Evolutionary conservation across 2,888 invertebrate genomes (phyloP).

Genomic region (Lasioglossum vierecki): DNA sequence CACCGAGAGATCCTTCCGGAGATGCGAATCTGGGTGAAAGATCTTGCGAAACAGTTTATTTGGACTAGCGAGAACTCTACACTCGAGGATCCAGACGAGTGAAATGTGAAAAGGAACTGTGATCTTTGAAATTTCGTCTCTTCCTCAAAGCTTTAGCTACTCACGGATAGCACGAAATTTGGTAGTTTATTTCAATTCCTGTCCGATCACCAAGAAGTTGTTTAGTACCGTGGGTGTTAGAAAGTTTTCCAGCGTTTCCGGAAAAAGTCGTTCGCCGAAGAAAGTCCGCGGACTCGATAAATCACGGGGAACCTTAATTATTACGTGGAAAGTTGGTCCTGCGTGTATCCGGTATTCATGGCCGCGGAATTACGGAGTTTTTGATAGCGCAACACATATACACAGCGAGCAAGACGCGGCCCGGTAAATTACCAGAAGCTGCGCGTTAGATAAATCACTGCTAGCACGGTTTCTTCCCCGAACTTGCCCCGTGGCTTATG

Average conservation of each 20-base stretch:
- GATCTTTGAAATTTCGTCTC: neutral
- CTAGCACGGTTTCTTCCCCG: slow-evolving; percentile 11
- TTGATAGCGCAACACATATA: slow-evolving; percentile 24
- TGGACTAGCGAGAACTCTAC: neutral
- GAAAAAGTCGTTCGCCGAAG: neutral
- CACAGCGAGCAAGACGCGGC: neutral
- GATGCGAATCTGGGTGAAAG: neutral
- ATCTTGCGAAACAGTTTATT: neutral
- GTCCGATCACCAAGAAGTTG: too few relatives aligned
- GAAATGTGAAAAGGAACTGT: neutral
- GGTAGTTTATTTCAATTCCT: too few relatives aligned
- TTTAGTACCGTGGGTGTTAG: neutral
- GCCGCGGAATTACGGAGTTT: slow-evolving; percentile 39
- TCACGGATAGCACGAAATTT: neutral
- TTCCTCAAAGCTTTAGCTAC: neutral
- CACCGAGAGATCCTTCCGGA: neutral
- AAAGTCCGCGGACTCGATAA: slow-evolving; percentile 13
- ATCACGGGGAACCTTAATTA: slow-evolving; percentile 37
- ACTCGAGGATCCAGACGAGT: neutral
- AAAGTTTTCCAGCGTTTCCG: neutral
- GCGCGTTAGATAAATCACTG: slow-evolving; percentile 44
- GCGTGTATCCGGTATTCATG: slow-evolving; percentile 24
- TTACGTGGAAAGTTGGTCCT: slow-evolving; percentile 36
- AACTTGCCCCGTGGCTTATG: slow-evolving; percentile 45
- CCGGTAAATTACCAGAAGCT: slow-evolving; percentile 34